These are phyloP conservation scores for Aldabrachelys gigantea DNA, from an alignment of 2,113 vertebrate species.

Conservation along the genomic window DNA sequence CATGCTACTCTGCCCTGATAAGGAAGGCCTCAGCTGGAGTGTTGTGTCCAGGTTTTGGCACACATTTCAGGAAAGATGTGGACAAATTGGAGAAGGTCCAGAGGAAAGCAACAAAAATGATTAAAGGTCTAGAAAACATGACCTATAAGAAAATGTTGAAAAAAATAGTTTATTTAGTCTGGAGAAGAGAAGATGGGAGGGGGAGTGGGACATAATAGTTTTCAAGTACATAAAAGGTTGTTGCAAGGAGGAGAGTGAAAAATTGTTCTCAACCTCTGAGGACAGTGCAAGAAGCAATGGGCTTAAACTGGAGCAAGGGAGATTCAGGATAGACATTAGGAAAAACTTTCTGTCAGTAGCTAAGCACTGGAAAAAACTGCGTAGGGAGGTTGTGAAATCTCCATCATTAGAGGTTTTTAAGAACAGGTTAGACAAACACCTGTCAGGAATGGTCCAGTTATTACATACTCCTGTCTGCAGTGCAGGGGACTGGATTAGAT, in stretches of 20 bases:
- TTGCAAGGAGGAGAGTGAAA: not conserved
- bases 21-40: not conserved
- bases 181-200: too few species aligned
- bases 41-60: not conserved
- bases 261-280: not conserved
- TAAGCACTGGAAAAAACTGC: too few species aligned
- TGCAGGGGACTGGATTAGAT: too few species aligned
- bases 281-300: not conserved
- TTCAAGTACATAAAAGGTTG: not conserved
- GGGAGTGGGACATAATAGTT: too few species aligned
- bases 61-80: not conserved
- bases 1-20: not conserved
- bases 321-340: not conserved
- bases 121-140: not conserved
- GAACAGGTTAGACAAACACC: too few species aligned
- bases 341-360: not conserved
- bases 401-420: too few species aligned
- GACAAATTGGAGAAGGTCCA: not conserved
- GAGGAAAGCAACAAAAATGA: not conserved
- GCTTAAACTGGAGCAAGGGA: not conserved
- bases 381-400: too few species aligned
- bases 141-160: too few species aligned
- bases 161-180: too few species aligned
- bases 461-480: too few species aligned
- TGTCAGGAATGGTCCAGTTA: too few species aligned